Evolutionary conservation across 2,888 invertebrate genomes (phyloP).

Genomic region (Amblyteles armatorius): DNA sequence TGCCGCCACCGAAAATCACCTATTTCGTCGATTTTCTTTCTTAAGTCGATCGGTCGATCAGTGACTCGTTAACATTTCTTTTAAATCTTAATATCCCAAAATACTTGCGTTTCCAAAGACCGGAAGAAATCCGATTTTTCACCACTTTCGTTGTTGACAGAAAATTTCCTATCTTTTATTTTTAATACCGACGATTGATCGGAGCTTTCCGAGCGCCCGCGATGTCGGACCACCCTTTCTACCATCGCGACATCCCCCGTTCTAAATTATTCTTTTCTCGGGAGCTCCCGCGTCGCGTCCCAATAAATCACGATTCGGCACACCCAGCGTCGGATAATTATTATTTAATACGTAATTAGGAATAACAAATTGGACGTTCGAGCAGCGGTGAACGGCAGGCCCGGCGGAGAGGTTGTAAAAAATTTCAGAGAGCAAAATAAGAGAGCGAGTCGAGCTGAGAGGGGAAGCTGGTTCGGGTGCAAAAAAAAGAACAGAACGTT

Average conservation of each 20-base stretch:
- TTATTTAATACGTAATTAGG: conserved; percentile 80
- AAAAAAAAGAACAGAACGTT: conserved; percentile 30
- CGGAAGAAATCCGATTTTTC: too few relatives aligned
- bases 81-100: too few relatives aligned
- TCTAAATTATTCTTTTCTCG: conserved; percentile 65
- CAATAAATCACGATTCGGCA: conserved; percentile 74
- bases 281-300: conserved; percentile 50
- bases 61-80: too few relatives aligned
- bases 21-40: too few relatives aligned
- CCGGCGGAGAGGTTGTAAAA: conserved; percentile 27
- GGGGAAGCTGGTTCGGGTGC: conserved; percentile 46
- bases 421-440: conserved; percentile 46
- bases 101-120: too few relatives aligned
- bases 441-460: conserved; percentile 40
- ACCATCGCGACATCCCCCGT: conserved; percentile 62
- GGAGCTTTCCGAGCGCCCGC: conserved; percentile 20
- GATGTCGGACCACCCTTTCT: conserved; percentile 8
- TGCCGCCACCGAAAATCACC: background rate
- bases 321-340: conserved; percentile 71
- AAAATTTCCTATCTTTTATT: conserved; percentile 2
- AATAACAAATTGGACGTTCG: conserved; percentile 77
- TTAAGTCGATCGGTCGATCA: too few relatives aligned
- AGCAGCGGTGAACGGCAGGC: conserved; percentile 41
- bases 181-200: background rate
- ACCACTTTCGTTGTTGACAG: too few relatives aligned